phyloP scores from a whole-genome alignment of 2,797 vertebrate species.

The Australoheros facetus region DNA sequence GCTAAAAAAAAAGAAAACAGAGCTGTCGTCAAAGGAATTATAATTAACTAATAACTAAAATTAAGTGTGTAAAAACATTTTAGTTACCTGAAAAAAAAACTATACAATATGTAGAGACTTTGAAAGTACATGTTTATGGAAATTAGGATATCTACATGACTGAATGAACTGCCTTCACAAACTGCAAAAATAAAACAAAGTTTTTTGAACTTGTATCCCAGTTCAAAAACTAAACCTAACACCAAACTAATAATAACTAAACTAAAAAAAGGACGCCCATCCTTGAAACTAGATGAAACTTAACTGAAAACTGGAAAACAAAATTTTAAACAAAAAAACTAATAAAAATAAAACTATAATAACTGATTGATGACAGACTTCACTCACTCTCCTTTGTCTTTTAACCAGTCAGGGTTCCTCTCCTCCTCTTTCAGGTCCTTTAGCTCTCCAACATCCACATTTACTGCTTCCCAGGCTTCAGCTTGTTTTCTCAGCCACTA shows the following conservation, averaged over 20 bases:
- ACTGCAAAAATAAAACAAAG: neutral
- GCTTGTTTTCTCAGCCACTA: conserved; percentile 94
- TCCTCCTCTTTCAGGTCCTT: conserved; percentile 89
- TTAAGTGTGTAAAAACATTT: neutral
- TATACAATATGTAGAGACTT: neutral
- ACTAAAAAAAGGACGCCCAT: neutral
- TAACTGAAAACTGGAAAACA: neutral
- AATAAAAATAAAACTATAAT: neutral
- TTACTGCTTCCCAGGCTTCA: conserved; percentile 81
- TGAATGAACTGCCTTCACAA: neutral
- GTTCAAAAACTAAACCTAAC: neutral
- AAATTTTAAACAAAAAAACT: neutral
- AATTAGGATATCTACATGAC: neutral
- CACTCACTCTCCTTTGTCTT: conserved; percentile 94
- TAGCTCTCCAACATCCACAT: conserved; percentile 81
- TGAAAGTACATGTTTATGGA: neutral
- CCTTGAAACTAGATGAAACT: neutral
- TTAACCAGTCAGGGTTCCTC: conserved; percentile 92
- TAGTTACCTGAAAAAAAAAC: neutral
- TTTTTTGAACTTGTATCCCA: neutral
- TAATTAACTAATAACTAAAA: neutral
- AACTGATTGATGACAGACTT: neutral
- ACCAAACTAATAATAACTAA: neutral
- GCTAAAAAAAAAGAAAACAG: conserved; percentile 69
- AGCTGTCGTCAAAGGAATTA: neutral